These are phyloP conservation scores for Volucella bombylans DNA, from an alignment of 2,888 invertebrate species.

Conservation along the genomic window DNA sequence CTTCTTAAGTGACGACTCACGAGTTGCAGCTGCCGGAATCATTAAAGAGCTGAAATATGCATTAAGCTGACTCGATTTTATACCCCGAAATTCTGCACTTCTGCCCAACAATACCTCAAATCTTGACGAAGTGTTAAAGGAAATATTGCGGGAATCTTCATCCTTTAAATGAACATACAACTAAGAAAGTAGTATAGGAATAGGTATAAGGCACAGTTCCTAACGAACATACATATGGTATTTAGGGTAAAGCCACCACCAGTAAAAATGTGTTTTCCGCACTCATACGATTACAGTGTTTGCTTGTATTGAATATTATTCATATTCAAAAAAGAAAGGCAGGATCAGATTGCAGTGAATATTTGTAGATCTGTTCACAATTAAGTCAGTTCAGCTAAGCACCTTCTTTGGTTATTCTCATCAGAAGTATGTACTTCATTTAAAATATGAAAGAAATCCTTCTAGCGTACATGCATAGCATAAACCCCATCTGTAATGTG, in stretches of 20 bases:
- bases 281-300: slow-evolving; percentile 11
- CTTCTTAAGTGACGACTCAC: too few relatives aligned
- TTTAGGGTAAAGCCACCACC: background rate
- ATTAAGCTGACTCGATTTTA: too few relatives aligned
- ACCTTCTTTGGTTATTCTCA: slow-evolving; percentile 58
- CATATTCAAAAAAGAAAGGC: slow-evolving; percentile 19
- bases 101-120: too few relatives aligned
- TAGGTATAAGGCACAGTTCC: too few relatives aligned
- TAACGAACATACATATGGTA: too few relatives aligned
- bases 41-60: too few relatives aligned
- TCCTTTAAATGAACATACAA: too few relatives aligned
- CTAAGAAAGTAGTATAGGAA: too few relatives aligned
- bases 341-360: slow-evolving; percentile 54
- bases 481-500: background rate
- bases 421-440: background rate
- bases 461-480: background rate
- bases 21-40: too few relatives aligned
- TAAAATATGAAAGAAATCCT: background rate
- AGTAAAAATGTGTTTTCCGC: background rate
- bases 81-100: too few relatives aligned
- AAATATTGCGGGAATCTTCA: too few relatives aligned
- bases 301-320: slow-evolving; percentile 28
- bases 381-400: slow-evolving; percentile 72
- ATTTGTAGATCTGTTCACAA: slow-evolving; percentile 74
- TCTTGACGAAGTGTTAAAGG: too few relatives aligned